Conservation (phyloP, 1,140 invertebrate genomes). For the Ganaspis sp. region DNA sequence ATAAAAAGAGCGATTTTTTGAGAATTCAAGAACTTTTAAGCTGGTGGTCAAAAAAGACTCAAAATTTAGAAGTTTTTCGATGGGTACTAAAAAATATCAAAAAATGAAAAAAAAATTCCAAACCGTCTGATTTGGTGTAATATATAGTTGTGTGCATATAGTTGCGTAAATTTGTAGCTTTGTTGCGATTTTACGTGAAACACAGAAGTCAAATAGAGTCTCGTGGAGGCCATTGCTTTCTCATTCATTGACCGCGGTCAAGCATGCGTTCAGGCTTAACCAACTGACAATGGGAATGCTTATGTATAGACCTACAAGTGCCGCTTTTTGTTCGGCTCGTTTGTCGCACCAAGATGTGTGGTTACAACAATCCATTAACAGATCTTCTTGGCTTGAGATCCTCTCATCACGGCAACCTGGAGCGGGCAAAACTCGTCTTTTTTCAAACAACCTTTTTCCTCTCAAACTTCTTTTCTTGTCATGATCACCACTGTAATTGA, state of each 20-base stretch:
- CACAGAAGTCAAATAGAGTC: not conserved
- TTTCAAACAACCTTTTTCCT: not conserved
- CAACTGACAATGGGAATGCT: slow-evolving; percentile 21
- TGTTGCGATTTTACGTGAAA: too few species aligned
- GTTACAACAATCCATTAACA: slow-evolving; percentile 12
- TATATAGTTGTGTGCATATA: too few species aligned
- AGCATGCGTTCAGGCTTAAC: slow-evolving; percentile 6
- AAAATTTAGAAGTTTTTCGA: too few species aligned
- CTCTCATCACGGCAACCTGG: not conserved
- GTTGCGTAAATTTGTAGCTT: too few species aligned
- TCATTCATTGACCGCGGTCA: not conserved
- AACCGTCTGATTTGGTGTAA: too few species aligned
- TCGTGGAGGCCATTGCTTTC: not conserved
- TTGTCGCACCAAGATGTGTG: slow-evolving; percentile 15
- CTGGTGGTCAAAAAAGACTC: too few species aligned
- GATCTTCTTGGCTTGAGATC: not conserved
- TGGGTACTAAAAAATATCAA: too few species aligned
- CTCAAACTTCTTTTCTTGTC: not conserved
- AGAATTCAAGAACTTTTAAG: too few species aligned
- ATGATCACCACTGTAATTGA: too few species aligned
- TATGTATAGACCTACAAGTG: not conserved
- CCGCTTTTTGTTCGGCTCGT: slow-evolving; percentile 20
- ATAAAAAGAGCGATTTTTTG: too few species aligned
- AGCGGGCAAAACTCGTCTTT: not conserved
- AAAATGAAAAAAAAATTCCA: too few species aligned